Conservation (phyloP, 2,113 vertebrate species). For the Psettodes erumei region DNA sequence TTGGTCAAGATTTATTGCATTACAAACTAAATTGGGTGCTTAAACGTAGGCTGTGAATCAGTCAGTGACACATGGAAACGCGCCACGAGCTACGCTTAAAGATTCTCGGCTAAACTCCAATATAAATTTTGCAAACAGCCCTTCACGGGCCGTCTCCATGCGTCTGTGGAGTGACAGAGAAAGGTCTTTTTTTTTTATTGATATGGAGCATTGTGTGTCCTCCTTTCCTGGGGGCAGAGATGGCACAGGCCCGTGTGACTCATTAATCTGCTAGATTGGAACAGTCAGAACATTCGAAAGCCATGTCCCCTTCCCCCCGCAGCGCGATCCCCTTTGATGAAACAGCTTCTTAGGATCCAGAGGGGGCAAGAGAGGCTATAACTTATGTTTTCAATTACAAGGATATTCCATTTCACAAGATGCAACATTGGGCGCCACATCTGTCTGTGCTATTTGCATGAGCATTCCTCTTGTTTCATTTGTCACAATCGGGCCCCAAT, state of each 20-base stretch:
- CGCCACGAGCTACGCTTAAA: slow-evolving; percentile 31
- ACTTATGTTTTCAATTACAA: slow-evolving; percentile 76
- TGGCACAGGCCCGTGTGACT: slow-evolving; percentile 66
- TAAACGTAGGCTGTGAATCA: slow-evolving; percentile 50
- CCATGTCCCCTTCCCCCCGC: slow-evolving; percentile 59
- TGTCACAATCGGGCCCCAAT: slow-evolving; percentile 44
- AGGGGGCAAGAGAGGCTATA: slow-evolving; percentile 53
- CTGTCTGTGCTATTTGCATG: slow-evolving; percentile 54
- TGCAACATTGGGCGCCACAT: slow-evolving; percentile 42
- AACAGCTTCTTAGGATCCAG: slow-evolving; percentile 58
- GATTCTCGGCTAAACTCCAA: slow-evolving; percentile 47
- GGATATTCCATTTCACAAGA: slow-evolving; percentile 69
- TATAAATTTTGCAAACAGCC: slow-evolving; percentile 60
- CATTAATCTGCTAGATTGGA: slow-evolving; percentile 83
- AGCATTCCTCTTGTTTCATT: slow-evolving; percentile 49
- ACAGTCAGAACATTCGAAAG: slow-evolving; percentile 75
- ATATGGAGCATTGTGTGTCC: slow-evolving; percentile 66
- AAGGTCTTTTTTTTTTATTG: slow-evolving; percentile 70
- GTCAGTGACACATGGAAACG: slow-evolving; percentile 43
- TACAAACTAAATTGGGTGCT: slow-evolving; percentile 16
- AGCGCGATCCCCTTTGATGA: slow-evolving; percentile 71
- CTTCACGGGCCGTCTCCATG: slow-evolving; percentile 47
- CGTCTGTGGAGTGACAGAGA: slow-evolving; percentile 54
- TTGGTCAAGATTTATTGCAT: slow-evolving; percentile 43
- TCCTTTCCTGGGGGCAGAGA: slow-evolving; percentile 68